Evolutionary conservation across 2,113 vertebrate species (phyloP), one percentile per base, ranked within the genome.

Genomic region (Pyxicephalus adspersus): DNA sequence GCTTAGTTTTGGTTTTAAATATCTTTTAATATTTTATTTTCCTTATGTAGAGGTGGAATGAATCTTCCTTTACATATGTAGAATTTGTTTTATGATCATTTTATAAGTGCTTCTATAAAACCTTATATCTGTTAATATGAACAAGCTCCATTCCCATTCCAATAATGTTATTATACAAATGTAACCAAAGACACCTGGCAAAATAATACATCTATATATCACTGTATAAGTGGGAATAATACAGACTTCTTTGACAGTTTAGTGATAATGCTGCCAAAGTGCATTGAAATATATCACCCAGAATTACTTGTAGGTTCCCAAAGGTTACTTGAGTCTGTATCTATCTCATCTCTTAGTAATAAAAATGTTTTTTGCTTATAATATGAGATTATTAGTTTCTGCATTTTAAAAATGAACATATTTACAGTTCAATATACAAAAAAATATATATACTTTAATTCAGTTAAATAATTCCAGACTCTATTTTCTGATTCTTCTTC

Each of bases 141-240:
- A 3, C 19, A 26, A 4, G 8, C 65, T 51, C 22, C 45, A 45
- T 45, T 63, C 22, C 29, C 38, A 13, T n/a, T 23, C 34, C 63
- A 76, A 76, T 28, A 23, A 51, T 75, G 38, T 28, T 16, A 74
- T 52, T 64, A 63, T 50, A 76, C 73, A 64, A 76, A 75, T 58
- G 57, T 34, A 75, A 60, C 29, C 57, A 61, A 76, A 63, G 74
- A n/a, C 38, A 45, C 22, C 64, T 38, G 58, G 58, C 74, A 63
- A 76, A 63, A 63, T 45, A 20, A 26, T 51, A 34, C 31, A 22
- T 22, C 22, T n/a, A 63, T 76, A 18, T 63, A 76, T 76, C 60
- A 76, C 57, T 8, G 25, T 76, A 50, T 26, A 76, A 50, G 58
- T 76, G 74, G 31, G 60, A 76, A 76, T 76, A 76, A 76, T 76